Conservation (phyloP, 2,888 invertebrate genomes). For the Eristalis intricaria region DNA sequence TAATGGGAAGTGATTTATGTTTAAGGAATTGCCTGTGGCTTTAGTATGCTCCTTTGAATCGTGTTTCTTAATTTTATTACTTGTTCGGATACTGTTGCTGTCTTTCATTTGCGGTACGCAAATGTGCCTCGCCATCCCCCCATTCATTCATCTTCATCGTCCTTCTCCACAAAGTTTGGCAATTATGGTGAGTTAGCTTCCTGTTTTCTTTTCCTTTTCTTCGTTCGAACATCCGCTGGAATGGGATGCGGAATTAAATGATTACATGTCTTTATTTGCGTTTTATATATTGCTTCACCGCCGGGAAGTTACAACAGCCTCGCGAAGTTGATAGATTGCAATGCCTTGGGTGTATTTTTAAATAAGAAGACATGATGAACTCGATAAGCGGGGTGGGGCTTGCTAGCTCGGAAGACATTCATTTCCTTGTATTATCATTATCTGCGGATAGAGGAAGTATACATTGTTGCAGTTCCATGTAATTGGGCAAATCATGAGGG, state of each 20-base stretch:
- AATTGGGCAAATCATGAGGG: not conserved
- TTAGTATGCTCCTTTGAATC: constrained; percentile 10
- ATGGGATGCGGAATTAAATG: not conserved
- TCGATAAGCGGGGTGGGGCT: not conserved
- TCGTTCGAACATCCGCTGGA: not conserved
- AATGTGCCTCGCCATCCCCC: not conserved
- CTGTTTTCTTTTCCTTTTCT: not conserved
- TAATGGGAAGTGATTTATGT: constrained; percentile 41
- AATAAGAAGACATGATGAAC: not conserved
- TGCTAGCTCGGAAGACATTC: not conserved
- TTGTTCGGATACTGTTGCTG: constrained; percentile 3
- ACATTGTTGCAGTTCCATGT: not conserved
- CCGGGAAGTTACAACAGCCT: not conserved
- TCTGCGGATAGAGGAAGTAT: not conserved
- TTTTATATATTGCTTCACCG: not conserved
- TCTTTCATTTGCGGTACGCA: constrained; percentile 22
- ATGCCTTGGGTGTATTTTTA: not conserved
- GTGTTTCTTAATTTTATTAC: constrained; percentile 30
- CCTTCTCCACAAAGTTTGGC: not conserved
- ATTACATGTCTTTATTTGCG: not conserved
- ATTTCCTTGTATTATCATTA: not conserved
- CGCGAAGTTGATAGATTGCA: not conserved
- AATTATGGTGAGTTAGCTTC: constrained; percentile 12
- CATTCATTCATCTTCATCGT: not conserved
- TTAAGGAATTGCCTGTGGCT: constrained; percentile 28